Evolutionary conservation across 1,140 invertebrate species (phyloP).

Genomic region (Drosophila sp.): DNA sequence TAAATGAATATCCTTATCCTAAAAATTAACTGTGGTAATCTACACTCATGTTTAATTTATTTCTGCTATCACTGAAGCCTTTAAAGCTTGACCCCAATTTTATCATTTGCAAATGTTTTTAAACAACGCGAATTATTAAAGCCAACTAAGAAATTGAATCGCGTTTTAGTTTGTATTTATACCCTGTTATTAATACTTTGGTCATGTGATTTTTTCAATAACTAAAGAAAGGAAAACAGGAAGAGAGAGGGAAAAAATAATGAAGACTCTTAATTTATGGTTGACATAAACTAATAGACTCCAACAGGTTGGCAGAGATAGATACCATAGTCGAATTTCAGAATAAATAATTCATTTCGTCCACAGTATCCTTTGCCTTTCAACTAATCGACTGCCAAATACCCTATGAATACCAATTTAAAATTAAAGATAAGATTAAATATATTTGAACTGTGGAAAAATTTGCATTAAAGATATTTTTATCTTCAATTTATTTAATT

Average conservation of each 20-base stretch:
- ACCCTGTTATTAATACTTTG: too few relatives aligned
- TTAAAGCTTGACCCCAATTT: too few relatives aligned
- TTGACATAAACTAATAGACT: constrained; percentile 6
- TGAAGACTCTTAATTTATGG: constrained; percentile 13
- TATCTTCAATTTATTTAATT: too few relatives aligned
- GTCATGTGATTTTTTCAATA: constrained; percentile 36
- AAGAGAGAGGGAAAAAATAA: neutral
- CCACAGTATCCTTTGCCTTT: neutral
- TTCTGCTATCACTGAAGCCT: too few relatives aligned
- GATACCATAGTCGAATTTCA: constrained; percentile 16
- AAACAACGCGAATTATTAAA: neutral
- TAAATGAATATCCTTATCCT: too few relatives aligned
- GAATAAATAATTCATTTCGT: constrained; percentile 45
- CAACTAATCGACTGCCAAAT: constrained; percentile 5
- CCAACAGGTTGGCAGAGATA: constrained; percentile 28
- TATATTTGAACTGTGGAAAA: neutral
- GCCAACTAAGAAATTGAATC: constrained; percentile 12
- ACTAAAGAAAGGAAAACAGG: neutral
- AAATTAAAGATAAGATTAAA: neutral
- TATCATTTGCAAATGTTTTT: too few relatives aligned
- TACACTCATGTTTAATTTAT: too few relatives aligned
- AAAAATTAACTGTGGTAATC: too few relatives aligned
- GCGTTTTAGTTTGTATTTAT: constrained; percentile 29
- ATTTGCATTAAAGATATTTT: too few relatives aligned
- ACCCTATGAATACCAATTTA: neutral